Evolutionary conservation across 2,113 vertebrate genomes (phyloP).

Genomic region (Alethe diademata): DNA sequence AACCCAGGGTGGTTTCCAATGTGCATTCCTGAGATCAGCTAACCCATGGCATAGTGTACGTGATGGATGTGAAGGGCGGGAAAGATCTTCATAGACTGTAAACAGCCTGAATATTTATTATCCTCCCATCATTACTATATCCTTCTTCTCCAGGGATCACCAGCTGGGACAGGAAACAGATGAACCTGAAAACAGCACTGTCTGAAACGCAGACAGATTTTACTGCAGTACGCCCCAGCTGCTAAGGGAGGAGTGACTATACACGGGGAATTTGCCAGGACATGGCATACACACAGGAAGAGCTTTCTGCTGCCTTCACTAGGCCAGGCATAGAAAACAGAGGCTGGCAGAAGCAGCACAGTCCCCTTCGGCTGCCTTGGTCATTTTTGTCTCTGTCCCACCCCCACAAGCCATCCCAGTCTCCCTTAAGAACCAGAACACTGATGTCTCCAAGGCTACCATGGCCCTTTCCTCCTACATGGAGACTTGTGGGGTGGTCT

Average conservation of each 20-base stretch:
- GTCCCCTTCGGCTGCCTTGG: not conserved
- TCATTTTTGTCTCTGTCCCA: not conserved
- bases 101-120: not conserved
- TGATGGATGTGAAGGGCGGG: not conserved
- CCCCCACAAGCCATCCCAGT: not conserved
- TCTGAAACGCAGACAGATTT: not conserved
- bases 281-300: not conserved
- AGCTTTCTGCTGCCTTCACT: not conserved
- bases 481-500: not conserved
- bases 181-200: not conserved
- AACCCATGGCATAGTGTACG: not conserved
- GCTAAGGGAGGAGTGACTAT: not conserved
- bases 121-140: not conserved
- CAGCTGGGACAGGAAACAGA: not conserved
- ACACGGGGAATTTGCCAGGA: not conserved
- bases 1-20: not conserved
- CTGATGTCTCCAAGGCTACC: not conserved
- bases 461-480: not conserved
- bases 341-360: not conserved
- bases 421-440: not conserved
- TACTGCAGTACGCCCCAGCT: not conserved
- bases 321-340: not conserved
- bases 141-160: not conserved
- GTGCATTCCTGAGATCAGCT: not conserved
- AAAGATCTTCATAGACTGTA: not conserved